Evolutionary conservation across 2,113 vertebrate species (phyloP).

Genomic region (Chaenocephalus aceratus): DNA sequence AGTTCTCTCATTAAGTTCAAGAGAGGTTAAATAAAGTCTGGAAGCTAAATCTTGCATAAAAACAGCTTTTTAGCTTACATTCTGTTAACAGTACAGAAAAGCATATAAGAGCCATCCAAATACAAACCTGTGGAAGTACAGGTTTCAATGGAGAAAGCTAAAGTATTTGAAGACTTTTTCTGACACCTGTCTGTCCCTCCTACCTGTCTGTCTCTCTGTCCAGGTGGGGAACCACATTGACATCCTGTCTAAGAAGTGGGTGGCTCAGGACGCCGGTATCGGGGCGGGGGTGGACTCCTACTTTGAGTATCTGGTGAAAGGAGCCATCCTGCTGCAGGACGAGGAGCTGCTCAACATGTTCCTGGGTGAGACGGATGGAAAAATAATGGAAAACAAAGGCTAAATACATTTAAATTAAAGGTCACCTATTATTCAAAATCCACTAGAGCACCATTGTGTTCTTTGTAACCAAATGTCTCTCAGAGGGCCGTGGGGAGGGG

Average conservation of each 20-base stretch:
- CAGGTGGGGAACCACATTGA: slow-evolving; percentile 99
- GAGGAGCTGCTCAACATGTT: slow-evolving; percentile 95
- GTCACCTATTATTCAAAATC: too few species aligned
- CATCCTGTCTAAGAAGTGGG: slow-evolving; percentile 94
- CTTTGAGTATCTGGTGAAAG: slow-evolving; percentile 98
- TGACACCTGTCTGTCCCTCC: neutral
- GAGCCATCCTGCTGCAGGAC: slow-evolving; percentile 95
- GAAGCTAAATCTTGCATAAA: neutral
- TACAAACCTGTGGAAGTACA: neutral
- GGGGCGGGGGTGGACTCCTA: slow-evolving; percentile 98
- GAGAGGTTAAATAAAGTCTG: too few species aligned
- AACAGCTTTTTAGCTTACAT: neutral
- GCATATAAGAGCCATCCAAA: neutral
- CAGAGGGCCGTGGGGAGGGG: too few species aligned
- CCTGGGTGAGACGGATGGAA: slow-evolving; percentile 78
- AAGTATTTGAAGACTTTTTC: neutral
- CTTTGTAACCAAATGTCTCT: too few species aligned
- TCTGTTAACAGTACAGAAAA: neutral
- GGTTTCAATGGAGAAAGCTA: neutral
- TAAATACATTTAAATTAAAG: too few species aligned
- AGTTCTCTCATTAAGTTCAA: too few species aligned
- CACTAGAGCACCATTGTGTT: too few species aligned
- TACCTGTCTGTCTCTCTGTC: neutral
- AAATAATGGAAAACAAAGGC: neutral
- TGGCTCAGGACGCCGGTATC: slow-evolving; percentile 96